These are phyloP conservation scores for Ficedula albicollis DNA, from an alignment of 2,797 vertebrate genomes.

Conservation along the genomic window DNA sequence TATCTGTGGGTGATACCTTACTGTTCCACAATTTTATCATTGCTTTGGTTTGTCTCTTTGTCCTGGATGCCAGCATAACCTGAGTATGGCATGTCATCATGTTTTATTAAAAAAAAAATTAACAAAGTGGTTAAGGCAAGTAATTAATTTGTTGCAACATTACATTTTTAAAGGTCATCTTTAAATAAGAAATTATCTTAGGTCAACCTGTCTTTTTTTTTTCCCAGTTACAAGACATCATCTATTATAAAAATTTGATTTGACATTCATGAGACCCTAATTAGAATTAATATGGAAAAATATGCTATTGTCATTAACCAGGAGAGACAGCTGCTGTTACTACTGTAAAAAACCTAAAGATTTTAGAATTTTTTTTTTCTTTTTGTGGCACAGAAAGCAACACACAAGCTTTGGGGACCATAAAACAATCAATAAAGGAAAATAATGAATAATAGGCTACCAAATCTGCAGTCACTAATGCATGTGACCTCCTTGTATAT, in stretches of 20 bases:
- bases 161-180: neutral
- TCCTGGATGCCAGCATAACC: neutral
- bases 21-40: neutral
- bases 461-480: conserved; percentile 35
- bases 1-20: neutral
- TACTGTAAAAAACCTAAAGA: neutral
- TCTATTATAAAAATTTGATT: neutral
- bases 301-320: neutral
- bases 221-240: neutral
- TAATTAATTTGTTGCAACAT: neutral
- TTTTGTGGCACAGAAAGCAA: neutral
- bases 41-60: conserved; percentile 5
- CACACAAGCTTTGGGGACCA: neutral
- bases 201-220: neutral
- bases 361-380: neutral
- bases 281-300: conserved; percentile 3
- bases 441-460: conserved; percentile 55
- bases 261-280: neutral
- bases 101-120: neutral
- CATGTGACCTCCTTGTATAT: conserved; percentile 64
- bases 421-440: conserved; percentile 67
- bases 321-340: neutral
- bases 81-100: neutral
- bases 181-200: neutral
- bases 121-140: neutral